Evolutionary conservation across 1,140 invertebrate genomes (phyloP).

Genomic region (Hirudo medicinalis): DNA sequence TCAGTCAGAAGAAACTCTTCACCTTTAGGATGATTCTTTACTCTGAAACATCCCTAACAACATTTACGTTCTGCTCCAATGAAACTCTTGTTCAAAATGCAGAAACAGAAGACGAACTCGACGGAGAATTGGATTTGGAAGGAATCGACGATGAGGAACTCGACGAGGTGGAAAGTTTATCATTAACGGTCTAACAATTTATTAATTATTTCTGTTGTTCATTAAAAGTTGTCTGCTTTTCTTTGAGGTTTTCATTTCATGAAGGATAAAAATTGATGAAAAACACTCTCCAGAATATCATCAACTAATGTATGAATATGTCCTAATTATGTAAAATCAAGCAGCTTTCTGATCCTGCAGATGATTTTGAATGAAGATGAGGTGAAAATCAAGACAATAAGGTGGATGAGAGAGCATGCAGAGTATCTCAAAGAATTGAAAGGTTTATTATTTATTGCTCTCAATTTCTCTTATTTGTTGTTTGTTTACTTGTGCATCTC

Average conservation of each 20-base stretch:
- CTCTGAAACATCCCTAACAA: no score
- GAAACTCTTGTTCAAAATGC: background rate
- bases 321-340: background rate
- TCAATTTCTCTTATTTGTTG: background rate
- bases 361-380: conserved; percentile 74
- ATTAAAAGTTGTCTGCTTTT: background rate
- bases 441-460: conserved; percentile 43
- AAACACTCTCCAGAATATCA: no score
- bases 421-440: conserved; percentile 68
- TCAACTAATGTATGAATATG: background rate
- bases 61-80: background rate
- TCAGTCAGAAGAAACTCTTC: no score
- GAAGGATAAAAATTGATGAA: background rate
- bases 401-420: conserved; percentile 73
- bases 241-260: background rate
- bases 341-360: conserved; percentile 25
- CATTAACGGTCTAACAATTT: no score
- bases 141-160: conserved; percentile 77
- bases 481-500: background rate
- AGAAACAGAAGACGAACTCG: conserved; percentile 5
- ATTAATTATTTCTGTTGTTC: background rate
- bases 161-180: conserved; percentile 46
- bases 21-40: no score
- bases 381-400: conserved; percentile 57
- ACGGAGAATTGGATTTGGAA: conserved; percentile 59